Percentiles rank a stretch among this genome's conserved stretches.
These are phyloP conservation scores for Pseudococcus longispinus DNA, from an alignment of 2,888 invertebrate species.

Conservation along the genomic window DNA sequence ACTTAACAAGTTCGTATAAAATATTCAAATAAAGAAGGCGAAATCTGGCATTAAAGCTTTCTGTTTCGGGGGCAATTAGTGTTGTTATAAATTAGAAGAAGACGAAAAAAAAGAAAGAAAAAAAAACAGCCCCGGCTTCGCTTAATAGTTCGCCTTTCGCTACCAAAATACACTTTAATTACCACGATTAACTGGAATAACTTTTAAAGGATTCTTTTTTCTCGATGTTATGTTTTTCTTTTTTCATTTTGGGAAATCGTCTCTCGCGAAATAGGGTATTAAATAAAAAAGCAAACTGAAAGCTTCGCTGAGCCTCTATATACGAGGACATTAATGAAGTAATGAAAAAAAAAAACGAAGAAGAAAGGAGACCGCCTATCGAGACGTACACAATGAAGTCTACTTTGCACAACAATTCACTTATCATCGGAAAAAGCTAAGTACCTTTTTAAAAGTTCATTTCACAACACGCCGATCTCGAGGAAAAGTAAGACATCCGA, in stretches of 20 bases:
- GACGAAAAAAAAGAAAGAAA: neutral
- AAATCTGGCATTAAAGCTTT: conserved; percentile 30
- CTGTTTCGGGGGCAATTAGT: conserved; percentile 31
- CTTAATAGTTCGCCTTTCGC: conserved; percentile 27
- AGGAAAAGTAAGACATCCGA: neutral
- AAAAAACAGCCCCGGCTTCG: neutral
- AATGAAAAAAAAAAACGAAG: neutral
- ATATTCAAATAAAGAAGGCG: conserved; percentile 21
- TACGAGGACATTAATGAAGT: neutral
- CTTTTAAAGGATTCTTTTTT: neutral
- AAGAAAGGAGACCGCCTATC: neutral
- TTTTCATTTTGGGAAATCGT: neutral
- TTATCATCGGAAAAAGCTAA: neutral
- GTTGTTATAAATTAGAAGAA: conserved; percentile 8
- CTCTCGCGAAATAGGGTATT: neutral
- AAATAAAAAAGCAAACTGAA: neutral
- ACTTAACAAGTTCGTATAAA: conserved; percentile 34
- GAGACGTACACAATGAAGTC: neutral
- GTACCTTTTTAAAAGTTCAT: neutral
- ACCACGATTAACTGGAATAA: neutral
- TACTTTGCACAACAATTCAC: neutral
- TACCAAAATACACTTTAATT: conserved; percentile 27
- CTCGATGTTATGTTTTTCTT: neutral
- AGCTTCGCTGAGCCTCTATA: neutral
- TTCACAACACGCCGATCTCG: neutral